A percentile compares a stretch with the other conserved stretches of the same genome.
phyloP scores from a whole-genome alignment of 2,888 invertebrate genomes.

The Mactromeris polynyma region DNA sequence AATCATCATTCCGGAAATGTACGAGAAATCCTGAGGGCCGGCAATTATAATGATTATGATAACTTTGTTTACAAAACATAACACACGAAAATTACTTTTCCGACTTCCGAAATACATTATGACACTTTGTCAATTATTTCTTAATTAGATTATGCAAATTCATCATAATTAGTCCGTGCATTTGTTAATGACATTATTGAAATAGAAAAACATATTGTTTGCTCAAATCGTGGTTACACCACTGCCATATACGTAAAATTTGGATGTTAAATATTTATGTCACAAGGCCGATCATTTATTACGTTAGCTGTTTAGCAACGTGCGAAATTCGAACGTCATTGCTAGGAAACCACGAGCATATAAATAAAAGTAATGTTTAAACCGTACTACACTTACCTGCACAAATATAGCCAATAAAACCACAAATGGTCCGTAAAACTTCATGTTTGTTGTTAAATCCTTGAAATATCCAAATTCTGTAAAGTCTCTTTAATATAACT shows the following conservation, averaged over 20 bases:
- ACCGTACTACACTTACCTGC: background rate
- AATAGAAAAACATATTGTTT: background rate
- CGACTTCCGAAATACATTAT: background rate
- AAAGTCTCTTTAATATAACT: background rate
- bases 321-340: background rate
- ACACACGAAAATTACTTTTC: background rate
- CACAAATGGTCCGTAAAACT: constrained; percentile 5
- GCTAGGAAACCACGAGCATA: background rate
- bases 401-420: constrained; percentile 11
- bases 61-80: background rate
- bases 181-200: constrained; percentile 13
- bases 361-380: background rate
- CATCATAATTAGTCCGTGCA: background rate
- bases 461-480: background rate
- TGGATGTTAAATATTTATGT: background rate
- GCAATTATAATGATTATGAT: background rate
- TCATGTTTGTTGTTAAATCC: constrained; percentile 2
- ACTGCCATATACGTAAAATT: background rate
- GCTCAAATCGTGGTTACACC: background rate
- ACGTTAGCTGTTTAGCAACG: background rate
- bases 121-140: constrained; percentile 9
- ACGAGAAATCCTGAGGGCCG: background rate
- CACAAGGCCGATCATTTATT: background rate
- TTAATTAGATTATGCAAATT: constrained; percentile 5
- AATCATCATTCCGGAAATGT: background rate